Evolutionary conservation across 1,140 invertebrate species (phyloP), one percentile per base, ranked within the genome.

Genomic region (Araneus ventricosus): DNA sequence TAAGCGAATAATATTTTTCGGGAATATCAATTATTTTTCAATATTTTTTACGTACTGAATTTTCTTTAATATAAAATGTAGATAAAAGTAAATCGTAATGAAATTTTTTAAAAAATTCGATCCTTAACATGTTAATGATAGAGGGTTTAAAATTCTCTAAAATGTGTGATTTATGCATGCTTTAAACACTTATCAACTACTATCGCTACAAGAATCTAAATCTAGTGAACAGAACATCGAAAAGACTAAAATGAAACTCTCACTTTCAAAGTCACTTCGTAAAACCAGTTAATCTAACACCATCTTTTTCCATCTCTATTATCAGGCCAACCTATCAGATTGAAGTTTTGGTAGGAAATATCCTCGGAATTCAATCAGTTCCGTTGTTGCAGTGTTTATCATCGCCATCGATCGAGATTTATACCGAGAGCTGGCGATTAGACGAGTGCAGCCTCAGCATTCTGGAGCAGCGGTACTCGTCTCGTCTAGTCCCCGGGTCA

Each of bases 401-500:
- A 75, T 88, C 34, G 6, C 24, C n/a, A 88, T 67, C 87, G 63
- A 88, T 88, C 87, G 61, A 59, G 63, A 70, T 88, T 75, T 88
- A 88, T 75, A 27, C 24, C 24, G 30, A 70, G 59, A 45, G 67
- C 39, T 14, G 52, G 59, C 61, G 87, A 88, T 88, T 67, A 67
- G 67, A 79, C n/a, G 88, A 52, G n/a, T 88, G 52, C 57, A 14
- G 24, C 20, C 14, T 27, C 63, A 75, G 70, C 70, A 75, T 75
- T 75, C 70, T 22, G 14, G 27, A 20, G 24, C 10, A 22, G 24
- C 34, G 63, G 34, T 34, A 17, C 34, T 30, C 34, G 37, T 37
- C 45, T 75, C 88, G n/a, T 90, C 88, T 30, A 61, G n/a, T 37
- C 45, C 88, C 63, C 88, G 39, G 45, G 88, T 90, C 88, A 90